Base-by-base conservation (phyloP, 2,888 invertebrate genomes). In the Congeria kusceri region DNA sequence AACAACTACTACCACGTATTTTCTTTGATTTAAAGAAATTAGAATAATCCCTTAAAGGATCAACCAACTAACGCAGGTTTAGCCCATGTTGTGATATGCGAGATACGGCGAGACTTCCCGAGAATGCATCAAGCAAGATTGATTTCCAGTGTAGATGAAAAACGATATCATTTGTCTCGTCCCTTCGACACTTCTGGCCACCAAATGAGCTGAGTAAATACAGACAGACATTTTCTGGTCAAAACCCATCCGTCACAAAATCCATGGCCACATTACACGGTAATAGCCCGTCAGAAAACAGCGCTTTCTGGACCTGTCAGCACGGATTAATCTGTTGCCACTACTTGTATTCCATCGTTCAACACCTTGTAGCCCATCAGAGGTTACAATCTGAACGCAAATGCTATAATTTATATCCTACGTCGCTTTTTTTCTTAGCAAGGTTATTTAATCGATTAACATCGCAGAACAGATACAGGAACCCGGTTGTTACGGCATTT, bases 151-250 rank as follows among this genome's bases (percentile, higher is more conserved):
- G 39, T 23, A 4, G 18, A 53, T 53, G 53, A 53, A 53, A 25
- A 53, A 53, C 53, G 53, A 53, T 53, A 53, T 53, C 7, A 20
- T 53, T 53, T 23, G 9, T 53, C 11, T 25, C 18, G n/a, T 53
- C 23, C 5, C 53, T 23, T 23, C 25, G 53, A 53, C 53, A 23
- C 25, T 2, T 53, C 58, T 72, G 71, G 57, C 71, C 71, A 46
- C 46, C 29, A 20, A 46, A 58, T 46, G 15, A 28, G 63, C 58
- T 72, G 71, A 64, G 71, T 72, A 72, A 72, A 72, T 72, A 72
- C 57, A 56, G 5, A 4, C 63, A 57, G 71, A 57, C 64, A 71
- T 71, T 71, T 29, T 56, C 64, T 27, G 46, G 71, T 58, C 71
- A 44, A 64, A 64, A 47, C 64, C 46, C 64, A 72, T 72, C 57